Evolutionary conservation across 2,797 vertebrate species (phyloP).

Genomic region (Macrochelys suwanniensis): DNA sequence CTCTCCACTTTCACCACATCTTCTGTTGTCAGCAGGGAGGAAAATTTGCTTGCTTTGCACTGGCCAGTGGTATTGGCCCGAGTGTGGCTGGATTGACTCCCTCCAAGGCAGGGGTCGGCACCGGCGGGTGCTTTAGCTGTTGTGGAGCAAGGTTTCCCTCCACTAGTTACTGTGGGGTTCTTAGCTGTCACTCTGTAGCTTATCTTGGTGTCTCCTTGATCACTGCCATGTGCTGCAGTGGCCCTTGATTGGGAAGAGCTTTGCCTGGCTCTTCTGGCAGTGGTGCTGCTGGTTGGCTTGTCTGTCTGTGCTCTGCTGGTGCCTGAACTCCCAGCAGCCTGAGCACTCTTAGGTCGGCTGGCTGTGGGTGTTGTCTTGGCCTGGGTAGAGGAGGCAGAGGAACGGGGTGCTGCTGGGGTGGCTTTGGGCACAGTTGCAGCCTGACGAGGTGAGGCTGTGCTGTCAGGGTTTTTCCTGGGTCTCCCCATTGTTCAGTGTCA

Average conservation of each 20-base stretch:
- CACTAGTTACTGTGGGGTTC: rapidly evolving
- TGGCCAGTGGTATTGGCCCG: not conserved
- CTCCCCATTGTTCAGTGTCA: slow-evolving; percentile 51
- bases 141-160: not conserved
- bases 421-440: slow-evolving; percentile 37
- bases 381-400: not conserved
- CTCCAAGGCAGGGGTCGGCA: too few relatives aligned
- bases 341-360: not conserved
- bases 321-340: not conserved
- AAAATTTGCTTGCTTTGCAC: rapidly evolving
- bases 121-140: too few relatives aligned
- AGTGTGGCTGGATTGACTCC: not conserved
- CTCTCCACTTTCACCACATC: slow-evolving; percentile 79
- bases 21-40: not conserved
- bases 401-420: rapidly evolving
- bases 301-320: rapidly evolving
- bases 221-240: rapidly evolving
- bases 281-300: not conserved
- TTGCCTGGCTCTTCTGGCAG: not conserved
- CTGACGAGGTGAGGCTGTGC: not conserved
- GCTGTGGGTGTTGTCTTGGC: rapidly evolving
- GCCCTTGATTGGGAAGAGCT: not conserved
- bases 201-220: not conserved
- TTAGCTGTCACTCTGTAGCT: not conserved
- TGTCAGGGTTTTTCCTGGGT: slow-evolving; percentile 49